These are phyloP conservation scores for Lepidurus apus DNA, from an alignment of 1,140 invertebrate species.

Conservation along the genomic window DNA sequence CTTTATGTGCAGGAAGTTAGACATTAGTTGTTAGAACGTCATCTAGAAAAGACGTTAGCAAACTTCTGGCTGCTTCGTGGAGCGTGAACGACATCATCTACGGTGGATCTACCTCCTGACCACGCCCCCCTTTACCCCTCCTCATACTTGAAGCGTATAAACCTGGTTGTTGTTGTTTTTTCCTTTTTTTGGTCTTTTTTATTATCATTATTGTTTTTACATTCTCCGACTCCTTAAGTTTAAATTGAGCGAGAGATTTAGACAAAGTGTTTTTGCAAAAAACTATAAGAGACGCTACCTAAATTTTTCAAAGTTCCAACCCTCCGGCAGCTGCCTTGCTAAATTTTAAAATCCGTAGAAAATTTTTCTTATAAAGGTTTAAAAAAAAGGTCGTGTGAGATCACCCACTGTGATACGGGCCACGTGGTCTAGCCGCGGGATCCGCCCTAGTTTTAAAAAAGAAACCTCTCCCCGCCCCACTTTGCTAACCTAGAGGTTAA, in stretches of 20 bases:
- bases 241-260: not conserved
- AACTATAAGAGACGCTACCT: no score
- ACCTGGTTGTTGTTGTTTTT: not conserved
- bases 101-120: constrained; percentile 20
- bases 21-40: not conserved
- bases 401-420: constrained; percentile 11
- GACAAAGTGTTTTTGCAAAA: not conserved
- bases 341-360: not conserved
- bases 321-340: constrained; percentile 7
- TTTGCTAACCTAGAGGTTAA: not conserved
- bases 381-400: constrained; percentile 2
- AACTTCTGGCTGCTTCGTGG: not conserved
- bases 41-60: not conserved
- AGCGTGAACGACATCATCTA: constrained; percentile 7
- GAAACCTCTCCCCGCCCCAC: not conserved
- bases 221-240: not conserved
- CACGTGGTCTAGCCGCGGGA: constrained; percentile 11
- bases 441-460: constrained; percentile 15
- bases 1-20: not conserved
- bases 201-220: not conserved
- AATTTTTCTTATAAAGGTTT: not conserved
- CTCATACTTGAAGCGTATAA: not conserved
- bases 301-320: not conserved
- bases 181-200: not conserved
- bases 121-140: not conserved